Base-by-base conservation (phyloP, 2,888 invertebrate genomes). In the Cabera pusaria region DNA sequence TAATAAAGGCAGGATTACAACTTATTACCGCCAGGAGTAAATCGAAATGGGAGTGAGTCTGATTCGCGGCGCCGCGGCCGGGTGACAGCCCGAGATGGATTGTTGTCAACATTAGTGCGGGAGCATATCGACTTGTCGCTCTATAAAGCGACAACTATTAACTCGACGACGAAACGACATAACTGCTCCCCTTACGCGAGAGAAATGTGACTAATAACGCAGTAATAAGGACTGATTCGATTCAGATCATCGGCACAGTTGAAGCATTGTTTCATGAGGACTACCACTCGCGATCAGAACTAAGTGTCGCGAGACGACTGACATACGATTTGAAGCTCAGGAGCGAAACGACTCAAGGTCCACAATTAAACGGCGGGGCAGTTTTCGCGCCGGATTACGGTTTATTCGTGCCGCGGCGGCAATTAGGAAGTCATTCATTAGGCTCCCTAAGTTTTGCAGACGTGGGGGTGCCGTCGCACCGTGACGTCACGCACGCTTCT, bases 401-500 rank as follows among this genome's bases (percentile, higher is more conserved):
- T 74, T 81, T 77, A 78, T 84, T 83, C 79, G 82, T 83, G 79
- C 74, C 73, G 75, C 73, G 66, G 82, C 84, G 83, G 84, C 87
- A 87, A 88, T 88, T 88, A 88, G 88, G 88, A 87, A 88, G 88
- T 88, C 79, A 77, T 86, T 88, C 88, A 88, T 88, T 87, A 87
- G 77, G 85, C 78, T 83, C 87, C 88, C 86, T 86, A 87, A 87
- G 86, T 87, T 88, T 84, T 71, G 85, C 86, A 88, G 87, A 87
- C 86, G 83, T 74, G 79, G 84, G 88, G 88, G 87, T 88, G 85
- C 85, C 80, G 70, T 62, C 66, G 70, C 66, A 59, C 60, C 60
- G 72, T 81, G 76, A 81, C 80, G 81, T 83, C 80, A 79, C 63
- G 54, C 52, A 34, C 56, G 66, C 60, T 69, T 73, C 75, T 79